Evolutionary conservation across 2,113 vertebrate genomes (phyloP), one percentile per base, ranked within the genome.

Genomic region (Pachyramphus minor): DNA sequence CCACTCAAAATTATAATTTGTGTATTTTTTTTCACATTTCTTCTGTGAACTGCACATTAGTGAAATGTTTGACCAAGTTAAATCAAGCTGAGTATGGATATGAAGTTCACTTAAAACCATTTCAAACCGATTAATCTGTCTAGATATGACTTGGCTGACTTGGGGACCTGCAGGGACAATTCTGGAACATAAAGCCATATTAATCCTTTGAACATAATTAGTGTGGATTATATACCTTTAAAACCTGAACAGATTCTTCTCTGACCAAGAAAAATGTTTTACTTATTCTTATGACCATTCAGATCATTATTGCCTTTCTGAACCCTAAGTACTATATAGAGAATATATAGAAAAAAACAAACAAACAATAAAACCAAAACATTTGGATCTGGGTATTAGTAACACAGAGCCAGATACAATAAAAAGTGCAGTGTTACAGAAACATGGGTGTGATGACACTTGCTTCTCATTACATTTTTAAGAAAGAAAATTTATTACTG

Each of bases 391-490:
- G 60, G 18, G 12, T 72, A 68, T 74, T 78, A 63, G 25, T 56
- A 89, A 67, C n/a, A 60, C 3, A 68, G 9, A 93, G 60, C 31
- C 64, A 86, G 49, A 94, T 23, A 78, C 30, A 76, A 73, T 45
- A 75, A 88, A 91, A 97, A 86, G 71, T 49, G 52, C 41, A 66
- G 27, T 37, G 20, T 71, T 93, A 67, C 10, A 81, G 68, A 64
- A 84, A 81, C 10, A 56, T 44, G 63, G 60, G 45, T 89, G 53
- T 0, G 31, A 75, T 90, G 72, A 91, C 79, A 89, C 74, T 93
- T 85, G 47, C 42, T 95, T 87, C 84, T 84, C 52, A 90, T 88
- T 90, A 84, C 41, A 53, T 67, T 89, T 92, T 88, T 53, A 47
- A 86, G 45, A 76, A 75, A 78, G 17, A 96, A 88, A 87, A 84